These are phyloP conservation scores for Meandrusa payeni DNA, from an alignment of 2,888 invertebrate species.

Conservation along the genomic window DNA sequence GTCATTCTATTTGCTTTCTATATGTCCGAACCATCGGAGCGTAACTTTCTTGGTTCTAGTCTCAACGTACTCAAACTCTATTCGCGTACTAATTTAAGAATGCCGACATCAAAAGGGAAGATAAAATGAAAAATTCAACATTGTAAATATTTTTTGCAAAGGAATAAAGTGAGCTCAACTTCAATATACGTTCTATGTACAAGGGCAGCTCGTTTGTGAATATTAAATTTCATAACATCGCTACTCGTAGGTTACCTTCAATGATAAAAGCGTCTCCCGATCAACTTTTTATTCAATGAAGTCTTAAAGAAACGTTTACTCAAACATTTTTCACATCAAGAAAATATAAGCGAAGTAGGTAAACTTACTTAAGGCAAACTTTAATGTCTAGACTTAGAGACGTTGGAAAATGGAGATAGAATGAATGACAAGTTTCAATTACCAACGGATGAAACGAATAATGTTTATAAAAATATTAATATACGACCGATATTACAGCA, in stretches of 20 bases:
- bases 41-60: no score
- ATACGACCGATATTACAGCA: no score
- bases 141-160: slow-evolving; percentile 4
- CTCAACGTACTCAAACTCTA: background rate
- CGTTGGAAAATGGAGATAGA: no score
- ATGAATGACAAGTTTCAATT: no score
- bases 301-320: background rate
- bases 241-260: background rate
- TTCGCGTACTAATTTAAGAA: slow-evolving; percentile 1
- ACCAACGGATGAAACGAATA: no score
- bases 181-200: background rate
- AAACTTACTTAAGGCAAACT: no score
- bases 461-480: no score
- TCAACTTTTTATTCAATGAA: background rate
- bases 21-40: no score
- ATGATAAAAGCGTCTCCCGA: slow-evolving; percentile 1
- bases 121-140: background rate
- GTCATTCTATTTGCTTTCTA: no score
- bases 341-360: no score
- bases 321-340: background rate
- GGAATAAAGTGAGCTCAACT: slow-evolving; percentile 1
- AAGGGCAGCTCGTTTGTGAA: slow-evolving; percentile 8
- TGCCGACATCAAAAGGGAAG: background rate
- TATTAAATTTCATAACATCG: slow-evolving; percentile 13
- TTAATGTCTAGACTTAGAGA: no score